Evolutionary conservation across 2,113 vertebrate species (phyloP).

Genomic region (Machaerirhynchus nigripectus): DNA sequence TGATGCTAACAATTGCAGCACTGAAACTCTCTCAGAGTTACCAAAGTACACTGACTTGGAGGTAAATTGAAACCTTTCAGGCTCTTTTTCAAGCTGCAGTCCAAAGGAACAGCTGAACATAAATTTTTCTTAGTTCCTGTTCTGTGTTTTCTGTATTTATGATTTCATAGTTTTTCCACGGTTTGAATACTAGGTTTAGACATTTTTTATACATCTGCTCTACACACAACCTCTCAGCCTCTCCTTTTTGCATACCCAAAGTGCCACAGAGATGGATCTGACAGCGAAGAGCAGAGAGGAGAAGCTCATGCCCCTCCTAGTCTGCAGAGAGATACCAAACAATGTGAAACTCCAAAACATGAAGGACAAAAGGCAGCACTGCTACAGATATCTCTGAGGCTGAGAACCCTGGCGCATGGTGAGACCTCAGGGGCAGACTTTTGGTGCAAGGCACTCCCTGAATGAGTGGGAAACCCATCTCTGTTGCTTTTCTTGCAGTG

Average conservation of each 20-base stretch:
- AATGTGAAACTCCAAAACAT: not conserved
- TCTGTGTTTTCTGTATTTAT: not conserved
- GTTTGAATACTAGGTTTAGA: not conserved
- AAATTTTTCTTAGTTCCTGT: not conserved
- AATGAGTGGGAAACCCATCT: not conserved
- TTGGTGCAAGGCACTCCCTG: not conserved
- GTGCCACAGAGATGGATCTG: not conserved
- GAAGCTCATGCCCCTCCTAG: not conserved
- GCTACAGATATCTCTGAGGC: accelerated
- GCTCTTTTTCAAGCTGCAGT: not conserved
- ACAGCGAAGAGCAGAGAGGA: not conserved
- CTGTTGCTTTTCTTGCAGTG: not conserved
- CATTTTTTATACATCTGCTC: not conserved
- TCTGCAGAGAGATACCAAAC: not conserved
- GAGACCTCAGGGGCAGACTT: not conserved
- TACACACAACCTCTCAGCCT: not conserved
- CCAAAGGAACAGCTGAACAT: not conserved
- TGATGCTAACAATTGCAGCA: not conserved
- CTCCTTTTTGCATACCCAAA: not conserved
- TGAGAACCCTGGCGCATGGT: accelerated
- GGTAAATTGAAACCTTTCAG: not conserved
- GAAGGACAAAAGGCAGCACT: not conserved
- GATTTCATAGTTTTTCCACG: not conserved
- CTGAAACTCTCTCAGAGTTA: not conserved
- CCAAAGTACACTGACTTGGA: not conserved